These are phyloP conservation scores for Heliconius congener DNA, from an alignment of 1,140 invertebrate species.

Conservation along the genomic window DNA sequence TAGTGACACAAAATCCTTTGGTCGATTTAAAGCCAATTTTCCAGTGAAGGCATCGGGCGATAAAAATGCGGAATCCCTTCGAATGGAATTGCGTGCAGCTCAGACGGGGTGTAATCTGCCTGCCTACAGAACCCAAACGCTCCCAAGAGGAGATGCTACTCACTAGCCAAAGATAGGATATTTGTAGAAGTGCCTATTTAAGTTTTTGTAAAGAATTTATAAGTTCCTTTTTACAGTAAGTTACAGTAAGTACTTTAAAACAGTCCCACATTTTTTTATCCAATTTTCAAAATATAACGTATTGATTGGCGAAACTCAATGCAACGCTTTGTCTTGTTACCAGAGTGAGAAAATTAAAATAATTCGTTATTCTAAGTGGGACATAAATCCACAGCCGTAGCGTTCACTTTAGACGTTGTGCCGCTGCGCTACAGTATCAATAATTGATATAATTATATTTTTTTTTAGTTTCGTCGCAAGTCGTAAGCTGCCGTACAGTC, in stretches of 20 bases:
- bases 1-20: conserved; percentile 38
- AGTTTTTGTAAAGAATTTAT: not conserved
- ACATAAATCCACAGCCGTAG: no score
- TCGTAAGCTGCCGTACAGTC: no score
- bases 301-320: no score
- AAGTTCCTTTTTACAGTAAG: not conserved
- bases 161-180: conserved; percentile 21
- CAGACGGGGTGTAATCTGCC: conserved; percentile 76
- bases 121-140: conserved; percentile 67
- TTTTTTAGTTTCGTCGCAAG: no score
- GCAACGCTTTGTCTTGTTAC: no score
- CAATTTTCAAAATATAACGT: no score
- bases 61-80: conserved; percentile 77
- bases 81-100: conserved; percentile 74
- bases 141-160: conserved; percentile 56
- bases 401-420: no score
- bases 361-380: no score
- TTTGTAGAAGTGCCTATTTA: not conserved
- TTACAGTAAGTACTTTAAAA: not conserved
- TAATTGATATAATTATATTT: no score
- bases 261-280: no score
- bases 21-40: conserved; percentile 60
- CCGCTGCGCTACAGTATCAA: no score
- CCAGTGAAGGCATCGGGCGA: conserved; percentile 60
- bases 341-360: no score